Evolutionary conservation across 2,888 invertebrate species (phyloP), one percentile per base, ranked within the genome.

Genomic region (Acanthacorydalis orientalis): DNA sequence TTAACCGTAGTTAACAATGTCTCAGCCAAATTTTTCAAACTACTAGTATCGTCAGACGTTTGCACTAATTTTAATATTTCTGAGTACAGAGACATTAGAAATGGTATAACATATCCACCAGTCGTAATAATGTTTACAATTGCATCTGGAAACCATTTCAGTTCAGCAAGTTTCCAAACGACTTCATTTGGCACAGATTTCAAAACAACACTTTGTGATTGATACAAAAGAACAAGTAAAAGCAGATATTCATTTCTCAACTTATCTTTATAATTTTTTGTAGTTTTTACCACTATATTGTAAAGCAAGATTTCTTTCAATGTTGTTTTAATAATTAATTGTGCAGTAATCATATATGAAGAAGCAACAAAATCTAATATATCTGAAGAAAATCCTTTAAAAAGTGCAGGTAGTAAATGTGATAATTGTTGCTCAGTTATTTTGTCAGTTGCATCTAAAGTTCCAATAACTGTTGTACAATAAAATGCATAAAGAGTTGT

Each of bases 401-500:
- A 57, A n/a, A 92, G 57, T 0, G 79, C 73, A 0, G 85, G 82
- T 31, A 91, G 58, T 31, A 91, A 66, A 12, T 77, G 73, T 43
- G 75, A 72, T 2, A 92, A 62, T 47, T 86, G 76, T 51, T 74
- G 62, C 60, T 84, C 82, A 44, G 74, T 67, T 7, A 81, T 58
- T 47, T 63, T 60, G 39, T 69, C 59, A 0, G 69, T 64, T 35
- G 71, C 67, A 50, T 83, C 77, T 10, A 87, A 68, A 33, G 78
- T 75, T 4, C 86, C 87, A 34, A 85, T 72, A 0, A 83, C 68
- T 0, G 82, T 75, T 11, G 83, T 78, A 45, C 84, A 81, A 60
- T 83, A 89, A 64, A 92, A 92, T 8, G 83, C 83, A 58, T 83
- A 80, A 2, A 86, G 70, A 0, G 83, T 78, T 46, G 78, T 79